These are phyloP conservation scores for Baccha elongata DNA, from an alignment of 2,888 invertebrate species.

Conservation along the genomic window DNA sequence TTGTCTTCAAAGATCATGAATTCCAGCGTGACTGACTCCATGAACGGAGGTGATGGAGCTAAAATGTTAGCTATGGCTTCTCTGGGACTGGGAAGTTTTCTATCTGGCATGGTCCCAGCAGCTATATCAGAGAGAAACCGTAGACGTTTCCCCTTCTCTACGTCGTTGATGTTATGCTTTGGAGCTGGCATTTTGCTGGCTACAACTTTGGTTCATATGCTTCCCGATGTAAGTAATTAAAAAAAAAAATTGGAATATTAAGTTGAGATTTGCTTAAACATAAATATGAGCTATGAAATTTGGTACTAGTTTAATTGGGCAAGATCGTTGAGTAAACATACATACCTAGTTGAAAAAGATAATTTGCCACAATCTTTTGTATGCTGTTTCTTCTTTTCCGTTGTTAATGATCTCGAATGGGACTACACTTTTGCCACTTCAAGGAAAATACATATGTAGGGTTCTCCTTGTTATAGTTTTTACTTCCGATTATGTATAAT, in stretches of 20 bases:
- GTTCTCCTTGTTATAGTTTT: no score
- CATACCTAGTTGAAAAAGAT: no score
- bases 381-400: no score
- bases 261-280: no score
- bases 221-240: conserved; percentile 86
- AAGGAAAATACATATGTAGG: no score
- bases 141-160: conserved; percentile 85
- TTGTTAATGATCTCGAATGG: no score
- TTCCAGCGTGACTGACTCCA: neutral
- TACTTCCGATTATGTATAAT: no score
- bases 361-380: no score
- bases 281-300: no score
- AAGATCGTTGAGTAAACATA: no score
- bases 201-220: conserved; percentile 90
- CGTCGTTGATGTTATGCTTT: conserved; percentile 89
- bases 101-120: conserved; percentile 88
- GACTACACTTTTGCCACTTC: no score
- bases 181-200: conserved; percentile 91
- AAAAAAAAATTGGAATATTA: conserved; percentile 12
- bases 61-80: conserved; percentile 87
- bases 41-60: conserved; percentile 80
- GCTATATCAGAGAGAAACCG: conserved; percentile 85
- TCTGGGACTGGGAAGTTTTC: conserved; percentile 87
- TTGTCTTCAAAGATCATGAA: conserved; percentile 26
- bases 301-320: no score